Evolutionary conservation across 2,797 vertebrate genomes (phyloP).

Genomic region (Tamandua tetradactyla): DNA sequence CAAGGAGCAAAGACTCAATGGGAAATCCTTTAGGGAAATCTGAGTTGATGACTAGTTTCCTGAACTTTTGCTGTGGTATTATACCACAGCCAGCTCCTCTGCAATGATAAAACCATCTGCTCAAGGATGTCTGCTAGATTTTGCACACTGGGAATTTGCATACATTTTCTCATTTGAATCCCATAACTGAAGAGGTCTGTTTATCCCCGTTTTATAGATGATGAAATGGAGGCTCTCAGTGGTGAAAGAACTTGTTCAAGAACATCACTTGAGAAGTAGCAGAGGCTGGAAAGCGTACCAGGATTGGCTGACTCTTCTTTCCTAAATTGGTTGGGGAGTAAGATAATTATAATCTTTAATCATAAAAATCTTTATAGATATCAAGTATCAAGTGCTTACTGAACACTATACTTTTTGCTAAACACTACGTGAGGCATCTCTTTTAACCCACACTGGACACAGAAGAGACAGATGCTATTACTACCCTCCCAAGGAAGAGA

Average conservation of each 20-base stretch:
- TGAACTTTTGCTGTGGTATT: neutral
- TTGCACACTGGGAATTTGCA: no score
- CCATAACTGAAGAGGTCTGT: neutral
- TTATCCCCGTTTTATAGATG: neutral
- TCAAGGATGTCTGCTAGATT: neutral
- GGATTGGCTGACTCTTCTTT: neutral
- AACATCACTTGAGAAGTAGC: neutral
- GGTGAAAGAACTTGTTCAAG: neutral
- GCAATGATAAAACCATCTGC: neutral
- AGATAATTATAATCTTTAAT: neutral
- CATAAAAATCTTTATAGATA: neutral
- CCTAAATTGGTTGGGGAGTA: neutral
- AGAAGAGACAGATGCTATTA: neutral
- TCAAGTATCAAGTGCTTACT: neutral
- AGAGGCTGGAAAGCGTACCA: neutral
- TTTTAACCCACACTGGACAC: neutral
- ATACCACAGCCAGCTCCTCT: neutral
- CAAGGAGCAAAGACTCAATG: neutral
- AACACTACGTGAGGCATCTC: neutral
- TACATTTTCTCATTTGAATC: neutral
- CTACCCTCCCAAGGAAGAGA: neutral
- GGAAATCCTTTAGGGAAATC: constrained; percentile 46
- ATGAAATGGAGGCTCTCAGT: neutral
- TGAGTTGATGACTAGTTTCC: neutral
- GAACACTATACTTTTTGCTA: no score